Conservation (phyloP, 1,140 invertebrate genomes). For the Drosophila teissieri region DNA sequence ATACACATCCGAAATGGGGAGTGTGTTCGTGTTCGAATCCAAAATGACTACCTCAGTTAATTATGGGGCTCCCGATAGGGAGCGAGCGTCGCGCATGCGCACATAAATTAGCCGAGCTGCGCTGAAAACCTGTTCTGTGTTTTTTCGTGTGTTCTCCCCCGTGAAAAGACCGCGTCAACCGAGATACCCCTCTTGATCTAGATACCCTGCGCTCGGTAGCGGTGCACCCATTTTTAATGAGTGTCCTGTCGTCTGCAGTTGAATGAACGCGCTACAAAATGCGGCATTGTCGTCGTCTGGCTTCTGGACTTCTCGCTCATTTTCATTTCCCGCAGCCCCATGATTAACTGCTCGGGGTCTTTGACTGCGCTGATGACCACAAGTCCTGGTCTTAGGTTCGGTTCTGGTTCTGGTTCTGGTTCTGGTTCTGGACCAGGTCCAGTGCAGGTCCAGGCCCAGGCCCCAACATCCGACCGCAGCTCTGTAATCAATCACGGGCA, state of each 20-base stretch:
- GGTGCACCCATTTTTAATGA: slow-evolving; percentile 82
- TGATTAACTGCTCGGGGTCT: slow-evolving; percentile 76
- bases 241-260: slow-evolving; percentile 82
- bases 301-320: slow-evolving; percentile 67
- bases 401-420: neutral
- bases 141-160: slow-evolving; percentile 10
- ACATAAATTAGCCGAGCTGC: slow-evolving; percentile 74
- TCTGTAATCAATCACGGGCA: slow-evolving; percentile 76
- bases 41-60: slow-evolving; percentile 85
- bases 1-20: neutral
- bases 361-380: slow-evolving; percentile 73
- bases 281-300: slow-evolving; percentile 49
- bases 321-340: slow-evolving; percentile 62
- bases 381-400: slow-evolving; percentile 10
- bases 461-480: slow-evolving; percentile 7
- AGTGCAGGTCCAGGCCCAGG: neutral
- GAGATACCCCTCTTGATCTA: slow-evolving; percentile 18
- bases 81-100: slow-evolving; percentile 78
- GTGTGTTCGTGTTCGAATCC: slow-evolving; percentile 66
- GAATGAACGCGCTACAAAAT: slow-evolving; percentile 73
- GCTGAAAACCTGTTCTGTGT: slow-evolving; percentile 55
- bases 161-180: slow-evolving; percentile 70
- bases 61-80: slow-evolving; percentile 84
- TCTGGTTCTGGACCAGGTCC: neutral
- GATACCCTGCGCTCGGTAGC: slow-evolving; percentile 34